Conservation (phyloP, 2,797 vertebrate genomes). For the Serranus cabrilla region DNA sequence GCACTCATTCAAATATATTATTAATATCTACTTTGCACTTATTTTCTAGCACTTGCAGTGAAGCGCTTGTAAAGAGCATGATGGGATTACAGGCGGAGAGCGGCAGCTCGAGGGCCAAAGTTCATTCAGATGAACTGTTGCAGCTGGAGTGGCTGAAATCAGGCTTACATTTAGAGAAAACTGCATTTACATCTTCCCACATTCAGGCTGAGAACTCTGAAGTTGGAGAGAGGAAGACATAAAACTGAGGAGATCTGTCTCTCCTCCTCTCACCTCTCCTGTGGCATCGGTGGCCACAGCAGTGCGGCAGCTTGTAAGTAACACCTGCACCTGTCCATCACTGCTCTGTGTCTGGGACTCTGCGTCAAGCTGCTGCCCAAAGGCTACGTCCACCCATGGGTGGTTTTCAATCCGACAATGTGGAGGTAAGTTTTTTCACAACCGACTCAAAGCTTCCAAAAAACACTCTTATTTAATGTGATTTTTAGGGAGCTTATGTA, state of each 20-base stretch:
- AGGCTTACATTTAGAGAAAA: background rate
- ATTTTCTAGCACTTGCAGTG: background rate
- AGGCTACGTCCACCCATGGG: conserved; percentile 25
- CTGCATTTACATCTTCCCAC: background rate
- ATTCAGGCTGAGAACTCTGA: background rate
- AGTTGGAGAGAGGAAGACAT: background rate
- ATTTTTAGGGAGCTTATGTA: conserved; percentile 2
- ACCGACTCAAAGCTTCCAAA: background rate
- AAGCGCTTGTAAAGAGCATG: background rate
- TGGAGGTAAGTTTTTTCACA: background rate
- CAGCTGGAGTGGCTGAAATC: background rate
- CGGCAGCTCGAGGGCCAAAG: conserved; percentile 15
- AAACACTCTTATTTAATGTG: background rate
- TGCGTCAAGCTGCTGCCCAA: conserved; percentile 26
- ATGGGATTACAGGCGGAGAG: conserved; percentile 3
- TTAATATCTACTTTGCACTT: conserved; percentile 2
- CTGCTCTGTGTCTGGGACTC: conserved; percentile 27
- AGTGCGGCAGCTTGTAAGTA: conserved; percentile 42
- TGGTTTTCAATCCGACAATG: conserved; percentile 28
- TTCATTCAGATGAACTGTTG: conserved; percentile 1
- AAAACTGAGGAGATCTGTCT: background rate
- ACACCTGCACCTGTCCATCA: conserved; percentile 65
- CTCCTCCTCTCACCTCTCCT: conserved; percentile 20
- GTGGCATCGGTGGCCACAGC: conserved; percentile 14
- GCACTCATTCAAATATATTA: background rate